A percentile compares a stretch with the other conserved stretches of the same genome.
phyloP scores from a whole-genome alignment of 64 coral and sea anemone species.

The Montipora sp. region DNA sequence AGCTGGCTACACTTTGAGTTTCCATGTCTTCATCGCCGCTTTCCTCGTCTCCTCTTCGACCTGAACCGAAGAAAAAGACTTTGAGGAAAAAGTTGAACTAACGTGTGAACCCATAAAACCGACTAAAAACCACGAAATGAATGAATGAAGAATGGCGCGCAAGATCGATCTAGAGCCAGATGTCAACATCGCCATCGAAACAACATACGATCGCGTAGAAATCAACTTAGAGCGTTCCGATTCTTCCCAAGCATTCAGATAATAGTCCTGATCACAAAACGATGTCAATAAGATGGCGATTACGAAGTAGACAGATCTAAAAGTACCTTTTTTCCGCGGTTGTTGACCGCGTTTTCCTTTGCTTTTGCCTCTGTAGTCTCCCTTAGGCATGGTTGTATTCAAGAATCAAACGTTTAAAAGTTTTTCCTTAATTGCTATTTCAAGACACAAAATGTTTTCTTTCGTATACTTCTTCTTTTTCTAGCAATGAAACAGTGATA shows the following conservation, averaged over 20 bases:
- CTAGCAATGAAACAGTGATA: slow-evolving; percentile 79
- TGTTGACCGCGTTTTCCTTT: slow-evolving; percentile 79
- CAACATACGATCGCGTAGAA: neutral
- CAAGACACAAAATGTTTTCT: slow-evolving; percentile 87
- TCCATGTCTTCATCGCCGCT: slow-evolving; percentile 39
- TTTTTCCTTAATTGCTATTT: slow-evolving; percentile 64
- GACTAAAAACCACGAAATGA: neutral
- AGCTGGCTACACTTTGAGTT: slow-evolving; percentile 36
- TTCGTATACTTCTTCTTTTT: slow-evolving; percentile 97
- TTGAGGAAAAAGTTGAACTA: neutral
- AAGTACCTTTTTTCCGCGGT: slow-evolving; percentile 56
- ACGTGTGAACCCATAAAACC: neutral
- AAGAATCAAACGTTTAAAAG: slow-evolving; percentile 21
- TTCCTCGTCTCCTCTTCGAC: slow-evolving; percentile 29
- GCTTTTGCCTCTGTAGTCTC: slow-evolving; percentile 74
- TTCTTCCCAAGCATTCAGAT: neutral
- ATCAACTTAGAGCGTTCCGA: neutral
- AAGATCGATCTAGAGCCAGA: neutral
- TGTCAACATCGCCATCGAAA: slow-evolving; percentile 1
- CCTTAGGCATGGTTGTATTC: slow-evolving; percentile 89
- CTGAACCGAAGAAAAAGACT: neutral
- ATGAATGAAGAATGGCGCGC: slow-evolving; percentile 33
- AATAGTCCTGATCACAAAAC: neutral
- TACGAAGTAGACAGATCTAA: slow-evolving; percentile 17
- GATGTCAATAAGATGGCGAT: neutral